A percentile compares a stretch with the other conserved stretches of the same genome.
phyloP scores from a whole-genome alignment of 2,113 vertebrate species.

The Callionymus lyra region DNA sequence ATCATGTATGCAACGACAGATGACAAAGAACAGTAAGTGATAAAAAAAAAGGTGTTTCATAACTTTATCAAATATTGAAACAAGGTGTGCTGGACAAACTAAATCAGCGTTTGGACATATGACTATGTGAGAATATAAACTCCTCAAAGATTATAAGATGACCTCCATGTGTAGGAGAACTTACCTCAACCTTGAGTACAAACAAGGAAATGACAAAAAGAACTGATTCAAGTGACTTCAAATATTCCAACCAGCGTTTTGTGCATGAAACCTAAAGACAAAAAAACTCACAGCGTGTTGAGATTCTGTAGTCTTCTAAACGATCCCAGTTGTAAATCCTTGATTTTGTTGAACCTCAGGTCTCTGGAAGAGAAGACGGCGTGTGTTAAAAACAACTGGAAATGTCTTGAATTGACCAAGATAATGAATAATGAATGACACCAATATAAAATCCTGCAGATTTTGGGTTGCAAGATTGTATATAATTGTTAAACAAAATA shows the following conservation, averaged over 20 bases:
- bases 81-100: too few relatives aligned
- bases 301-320: slow-evolving; percentile 85
- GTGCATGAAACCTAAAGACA: not conserved
- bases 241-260: not conserved
- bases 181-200: slow-evolving; percentile 13
- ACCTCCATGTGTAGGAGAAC: slow-evolving; percentile 37
- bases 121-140: slow-evolving; percentile 40
- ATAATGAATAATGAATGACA: too few relatives aligned
- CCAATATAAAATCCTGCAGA: too few relatives aligned
- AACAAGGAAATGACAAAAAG: too few relatives aligned
- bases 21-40: too few relatives aligned
- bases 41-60: too few relatives aligned
- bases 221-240: slow-evolving; percentile 1
- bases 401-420: too few relatives aligned
- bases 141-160: slow-evolving; percentile 38
- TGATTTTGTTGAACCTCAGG: slow-evolving; percentile 94
- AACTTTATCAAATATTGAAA: too few relatives aligned
- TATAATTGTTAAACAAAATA: too few relatives aligned
- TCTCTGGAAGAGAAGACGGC: slow-evolving; percentile 67
- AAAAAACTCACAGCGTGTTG: slow-evolving; percentile 89
- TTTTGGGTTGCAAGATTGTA: too few relatives aligned
- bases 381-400: not conserved
- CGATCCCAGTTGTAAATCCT: slow-evolving; percentile 85
- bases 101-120: slow-evolving; percentile 23
- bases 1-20: too few relatives aligned